Percentiles rank a stretch among this genome's conserved stretches.
Evolutionary conservation across 2,113 vertebrate genomes (phyloP).

Genomic region (Lipophrys pholis): DNA sequence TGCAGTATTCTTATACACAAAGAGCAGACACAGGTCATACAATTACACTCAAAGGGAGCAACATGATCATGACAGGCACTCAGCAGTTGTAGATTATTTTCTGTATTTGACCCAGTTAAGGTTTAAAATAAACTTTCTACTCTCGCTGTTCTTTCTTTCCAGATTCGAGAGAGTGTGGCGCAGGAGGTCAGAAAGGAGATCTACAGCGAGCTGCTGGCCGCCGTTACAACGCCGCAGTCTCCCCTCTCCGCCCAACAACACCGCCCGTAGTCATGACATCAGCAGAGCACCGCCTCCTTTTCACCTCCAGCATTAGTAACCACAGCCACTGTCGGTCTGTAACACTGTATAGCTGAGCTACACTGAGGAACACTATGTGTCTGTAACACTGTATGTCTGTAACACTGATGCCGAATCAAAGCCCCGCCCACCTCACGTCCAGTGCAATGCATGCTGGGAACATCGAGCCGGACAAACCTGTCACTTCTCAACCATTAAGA

Average conservation of each 20-base stretch:
- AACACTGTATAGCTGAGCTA: slow-evolving; percentile 65
- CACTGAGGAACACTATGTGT: slow-evolving; percentile 59
- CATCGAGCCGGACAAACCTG: neutral
- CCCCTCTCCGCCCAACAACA: slow-evolving; percentile 53
- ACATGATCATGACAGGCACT: no score
- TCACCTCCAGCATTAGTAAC: slow-evolving; percentile 31
- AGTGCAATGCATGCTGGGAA: slow-evolving; percentile 29
- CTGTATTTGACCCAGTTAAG: neutral
- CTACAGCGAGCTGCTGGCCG: slow-evolving; percentile 90
- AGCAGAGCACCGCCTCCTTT: slow-evolving; percentile 1
- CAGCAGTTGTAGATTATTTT: no score
- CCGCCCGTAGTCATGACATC: slow-evolving; percentile 50
- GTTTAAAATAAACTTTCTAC: neutral
- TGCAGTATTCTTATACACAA: no score
- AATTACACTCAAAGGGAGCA: no score
- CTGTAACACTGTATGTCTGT: slow-evolving; percentile 71
- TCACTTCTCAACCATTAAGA: neutral
- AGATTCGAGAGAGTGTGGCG: slow-evolving; percentile 94
- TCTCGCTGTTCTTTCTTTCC: slow-evolving; percentile 18
- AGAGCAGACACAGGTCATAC: no score
- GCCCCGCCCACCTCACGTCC: neutral
- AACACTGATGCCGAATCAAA: slow-evolving; percentile 57
- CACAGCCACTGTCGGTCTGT: slow-evolving; percentile 58
- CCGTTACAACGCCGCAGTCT: slow-evolving; percentile 84
- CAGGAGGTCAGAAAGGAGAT: slow-evolving; percentile 94